A percentile compares a stretch with the other conserved stretches of the same genome.
These are phyloP conservation scores for Lanistes nyassanus DNA, from an alignment of 1,140 invertebrate genomes.

Conservation along the genomic window DNA sequence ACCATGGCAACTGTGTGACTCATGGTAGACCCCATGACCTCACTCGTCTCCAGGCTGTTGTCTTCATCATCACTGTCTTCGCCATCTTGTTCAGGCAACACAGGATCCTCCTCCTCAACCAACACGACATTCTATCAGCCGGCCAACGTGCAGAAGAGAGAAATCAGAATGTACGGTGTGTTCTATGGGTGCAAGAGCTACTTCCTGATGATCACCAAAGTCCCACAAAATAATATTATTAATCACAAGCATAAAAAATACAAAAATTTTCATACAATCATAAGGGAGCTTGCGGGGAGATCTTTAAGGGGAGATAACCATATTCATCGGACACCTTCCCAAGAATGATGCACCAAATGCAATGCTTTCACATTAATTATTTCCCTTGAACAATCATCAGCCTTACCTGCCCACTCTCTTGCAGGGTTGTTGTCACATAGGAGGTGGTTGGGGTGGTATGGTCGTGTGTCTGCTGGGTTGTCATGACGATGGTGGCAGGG, in stretches of 20 bases:
- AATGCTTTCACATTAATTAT: no score
- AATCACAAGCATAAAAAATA: no score
- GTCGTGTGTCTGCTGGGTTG: slow-evolving; percentile 19
- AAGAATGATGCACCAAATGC: no score
- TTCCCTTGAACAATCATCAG: not conserved
- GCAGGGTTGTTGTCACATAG: slow-evolving; percentile 44
- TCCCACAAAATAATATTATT: no score
- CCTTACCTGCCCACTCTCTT: slow-evolving; percentile 41
- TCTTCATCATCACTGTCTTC: slow-evolving; percentile 33
- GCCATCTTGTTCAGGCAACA: slow-evolving; percentile 21
- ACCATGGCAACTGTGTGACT: slow-evolving; percentile 24
- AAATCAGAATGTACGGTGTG: no score
- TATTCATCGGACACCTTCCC: no score
- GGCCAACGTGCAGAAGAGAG: not conserved
- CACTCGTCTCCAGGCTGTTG: slow-evolving; percentile 10
- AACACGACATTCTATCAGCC: slow-evolving; percentile 14
- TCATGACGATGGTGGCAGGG: slow-evolving; percentile 10
- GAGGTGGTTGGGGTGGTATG: slow-evolving; percentile 30
- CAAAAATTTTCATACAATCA: no score
- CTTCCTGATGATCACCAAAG: no score
- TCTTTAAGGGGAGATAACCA: no score
- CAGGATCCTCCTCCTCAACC: slow-evolving; percentile 12
- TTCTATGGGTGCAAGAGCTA: no score
- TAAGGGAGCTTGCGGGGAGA: no score
- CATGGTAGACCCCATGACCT: slow-evolving; percentile 19